Evolutionary conservation across 2,113 vertebrate genomes (phyloP).

Genomic region (Synchiropus splendidus): DNA sequence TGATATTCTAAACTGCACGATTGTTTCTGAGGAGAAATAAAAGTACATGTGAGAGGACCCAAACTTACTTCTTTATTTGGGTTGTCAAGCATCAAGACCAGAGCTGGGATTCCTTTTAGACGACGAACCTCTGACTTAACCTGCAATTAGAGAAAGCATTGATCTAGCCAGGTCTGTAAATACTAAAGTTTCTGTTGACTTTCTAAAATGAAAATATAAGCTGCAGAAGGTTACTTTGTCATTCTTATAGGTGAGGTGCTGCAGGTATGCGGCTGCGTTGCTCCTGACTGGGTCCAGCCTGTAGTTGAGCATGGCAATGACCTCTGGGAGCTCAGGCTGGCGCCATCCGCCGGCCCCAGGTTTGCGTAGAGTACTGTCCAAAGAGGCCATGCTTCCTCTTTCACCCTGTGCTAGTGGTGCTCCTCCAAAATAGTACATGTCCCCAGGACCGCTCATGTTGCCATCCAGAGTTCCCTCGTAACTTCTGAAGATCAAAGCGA

Average conservation of each 20-base stretch:
- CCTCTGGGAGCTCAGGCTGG: conserved; percentile 90
- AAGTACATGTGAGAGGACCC: neutral
- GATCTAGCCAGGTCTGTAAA: neutral
- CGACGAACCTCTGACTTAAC: conserved; percentile 90
- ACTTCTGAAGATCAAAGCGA: conserved; percentile 65
- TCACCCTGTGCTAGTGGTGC: conserved; percentile 85
- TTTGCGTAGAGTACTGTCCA: conserved; percentile 88
- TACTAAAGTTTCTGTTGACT: neutral
- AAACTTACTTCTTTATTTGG: conserved; percentile 82
- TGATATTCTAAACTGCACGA: too few relatives aligned
- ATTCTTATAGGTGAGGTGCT: conserved; percentile 91
- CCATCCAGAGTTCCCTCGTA: conserved; percentile 89
- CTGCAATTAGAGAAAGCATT: conserved; percentile 26
- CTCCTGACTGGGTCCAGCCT: conserved; percentile 85
- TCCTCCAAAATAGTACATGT: conserved; percentile 80
- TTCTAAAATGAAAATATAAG: conserved; percentile 24
- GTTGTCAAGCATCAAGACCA: conserved; percentile 89
- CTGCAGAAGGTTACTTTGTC: conserved; percentile 69
- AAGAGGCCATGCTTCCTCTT: conserved; percentile 84
- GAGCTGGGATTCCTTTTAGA: conserved; percentile 85
- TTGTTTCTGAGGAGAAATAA: too few relatives aligned
- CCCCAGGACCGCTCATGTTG: conserved; percentile 69
- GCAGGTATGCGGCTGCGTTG: conserved; percentile 90
- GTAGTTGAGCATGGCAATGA: conserved; percentile 92
- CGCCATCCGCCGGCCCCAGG: conserved; percentile 72